Base-by-base conservation (phyloP, 2,797 vertebrate genomes). In the Acipenser oxyrinchus region DNA sequence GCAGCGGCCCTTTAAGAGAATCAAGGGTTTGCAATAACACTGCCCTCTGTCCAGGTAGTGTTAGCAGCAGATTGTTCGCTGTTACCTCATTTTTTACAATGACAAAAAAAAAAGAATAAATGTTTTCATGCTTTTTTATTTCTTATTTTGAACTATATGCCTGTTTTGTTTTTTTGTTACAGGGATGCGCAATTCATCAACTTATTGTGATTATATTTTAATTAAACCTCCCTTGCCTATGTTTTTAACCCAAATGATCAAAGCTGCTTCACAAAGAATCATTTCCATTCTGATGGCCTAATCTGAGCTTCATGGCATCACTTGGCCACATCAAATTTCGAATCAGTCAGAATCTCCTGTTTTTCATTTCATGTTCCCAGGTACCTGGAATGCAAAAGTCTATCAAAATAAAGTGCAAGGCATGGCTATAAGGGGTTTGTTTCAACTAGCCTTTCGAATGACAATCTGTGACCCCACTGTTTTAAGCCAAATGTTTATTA, bases 11-110 rank as follows among this genome's bases (percentile, higher is more conserved):
- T 89, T 98, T 99, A 98, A 98, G 97, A 98, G 97, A 99, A 94
- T 97, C 97, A 93, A 97, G 97, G 95, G 93, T 98, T 97, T 99
- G 97, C 95, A 99, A 99, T 99, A 98, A 96, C 95, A 98, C 96
- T 97, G 94, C 93, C 93, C 94, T 93, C 94, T 99, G 97, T 94
- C 97, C 97, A 99, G 97, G 97, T 99, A 99, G 97, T 98, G 95
- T 96, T 97, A 98, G 96, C 89, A 92, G 90, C 89, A 95, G 93
- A 93, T 92, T 88, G 82, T 83, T 84, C 79, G 83, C 72, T 86
- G 78, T 85, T 68, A 75, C 85, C 83, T 76, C 68, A 66, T 65
- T 69, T 82, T 80, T 77, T 77, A 76, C 73, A 77, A 75, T 75
- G 78, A 84, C 89, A 80, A 84, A 86, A 82, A 77, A 77, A 78